These are phyloP conservation scores for Mormyrus iriodes DNA, from an alignment of 2,113 vertebrate genomes.

Conservation along the genomic window DNA sequence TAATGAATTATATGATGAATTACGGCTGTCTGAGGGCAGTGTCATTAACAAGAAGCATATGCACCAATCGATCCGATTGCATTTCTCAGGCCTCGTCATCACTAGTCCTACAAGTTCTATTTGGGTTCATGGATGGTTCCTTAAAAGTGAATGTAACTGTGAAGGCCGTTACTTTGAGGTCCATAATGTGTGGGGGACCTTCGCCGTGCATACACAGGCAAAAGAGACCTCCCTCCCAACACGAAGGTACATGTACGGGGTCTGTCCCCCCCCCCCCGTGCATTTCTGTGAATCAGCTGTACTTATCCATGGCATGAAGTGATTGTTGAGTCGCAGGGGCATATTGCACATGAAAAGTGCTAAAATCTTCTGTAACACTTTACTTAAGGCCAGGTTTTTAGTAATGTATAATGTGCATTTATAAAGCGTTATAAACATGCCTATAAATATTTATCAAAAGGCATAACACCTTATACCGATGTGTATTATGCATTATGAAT, in stretches of 20 bases:
- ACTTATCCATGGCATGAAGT: neutral
- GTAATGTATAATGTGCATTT: too few relatives aligned
- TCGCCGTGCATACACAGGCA: neutral
- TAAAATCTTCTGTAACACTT: conserved; percentile 23
- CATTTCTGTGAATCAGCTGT: neutral
- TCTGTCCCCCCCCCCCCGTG: neutral
- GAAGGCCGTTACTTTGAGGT: neutral
- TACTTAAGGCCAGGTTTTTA: too few relatives aligned
- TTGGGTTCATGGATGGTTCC: neutral
- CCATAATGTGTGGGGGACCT: neutral
- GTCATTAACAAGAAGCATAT: conserved; percentile 17
- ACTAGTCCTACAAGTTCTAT: neutral
- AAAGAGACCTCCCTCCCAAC: neutral
- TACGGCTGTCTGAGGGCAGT: conserved; percentile 3
- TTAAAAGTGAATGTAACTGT: neutral
- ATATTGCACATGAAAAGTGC: conserved; percentile 29
- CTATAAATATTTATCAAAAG: too few relatives aligned
- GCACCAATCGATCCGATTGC: conserved; percentile 3
- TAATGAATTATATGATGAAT: conserved; percentile 25
- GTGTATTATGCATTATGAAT: too few relatives aligned
- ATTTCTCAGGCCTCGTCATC: neutral
- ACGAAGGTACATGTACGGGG: neutral
- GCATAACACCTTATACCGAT: too few relatives aligned
- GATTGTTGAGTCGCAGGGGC: conserved; percentile 23
- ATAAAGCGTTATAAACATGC: too few relatives aligned